A percentile compares a stretch with the other conserved stretches of the same genome.
phyloP scores from a whole-genome alignment of 2,113 vertebrate species.

The Trogon melanurus region DNA sequence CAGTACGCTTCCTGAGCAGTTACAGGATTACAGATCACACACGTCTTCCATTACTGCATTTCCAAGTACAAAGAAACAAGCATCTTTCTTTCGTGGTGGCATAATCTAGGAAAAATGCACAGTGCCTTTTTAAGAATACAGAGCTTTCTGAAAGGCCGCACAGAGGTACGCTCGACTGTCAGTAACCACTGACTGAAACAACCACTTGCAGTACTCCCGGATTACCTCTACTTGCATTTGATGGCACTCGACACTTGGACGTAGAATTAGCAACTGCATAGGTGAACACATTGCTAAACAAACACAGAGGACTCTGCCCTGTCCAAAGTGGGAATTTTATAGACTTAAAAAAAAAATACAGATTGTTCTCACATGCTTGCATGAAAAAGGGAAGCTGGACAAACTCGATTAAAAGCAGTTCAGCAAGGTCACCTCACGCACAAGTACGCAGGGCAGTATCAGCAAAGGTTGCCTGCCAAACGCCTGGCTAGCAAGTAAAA shows the following conservation, averaged over 20 bases:
- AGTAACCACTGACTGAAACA: not conserved
- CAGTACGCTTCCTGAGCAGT: not conserved
- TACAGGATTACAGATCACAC: not conserved
- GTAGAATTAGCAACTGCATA: fast-evolving
- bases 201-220: not conserved
- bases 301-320: not conserved
- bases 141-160: not conserved
- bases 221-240: not conserved
- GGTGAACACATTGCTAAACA: not conserved
- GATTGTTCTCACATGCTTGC: not conserved
- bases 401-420: not conserved
- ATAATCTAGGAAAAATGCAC: not conserved
- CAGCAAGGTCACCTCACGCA: not conserved
- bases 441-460: fast-evolving
- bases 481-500: not conserved
- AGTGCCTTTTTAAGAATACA: not conserved
- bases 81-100: not conserved
- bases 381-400: not conserved
- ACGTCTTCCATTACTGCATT: not conserved
- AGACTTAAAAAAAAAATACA: not conserved
- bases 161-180: not conserved
- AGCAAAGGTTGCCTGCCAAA: not conserved
- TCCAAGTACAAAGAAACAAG: not conserved
- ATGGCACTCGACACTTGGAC: not conserved
- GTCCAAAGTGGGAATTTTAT: fast-evolving